Evolutionary conservation across 2,888 invertebrate species (phyloP).

Genomic region (Sinohyriopsis cumingii): DNA sequence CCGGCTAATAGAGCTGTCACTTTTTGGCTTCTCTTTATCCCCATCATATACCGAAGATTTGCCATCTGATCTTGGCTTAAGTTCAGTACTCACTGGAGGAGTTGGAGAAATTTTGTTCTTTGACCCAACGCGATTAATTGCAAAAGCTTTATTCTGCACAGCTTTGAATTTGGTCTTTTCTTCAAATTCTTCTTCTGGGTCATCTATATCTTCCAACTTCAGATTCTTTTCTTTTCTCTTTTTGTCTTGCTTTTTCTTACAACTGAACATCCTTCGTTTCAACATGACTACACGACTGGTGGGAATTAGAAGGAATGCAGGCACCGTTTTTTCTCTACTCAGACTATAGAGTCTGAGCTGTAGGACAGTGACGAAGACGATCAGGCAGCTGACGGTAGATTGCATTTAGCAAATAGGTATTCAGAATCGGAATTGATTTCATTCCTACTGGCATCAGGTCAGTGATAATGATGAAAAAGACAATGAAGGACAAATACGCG

Average conservation of each 20-base stretch:
- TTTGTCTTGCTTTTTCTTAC: neutral
- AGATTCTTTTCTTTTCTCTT: neutral
- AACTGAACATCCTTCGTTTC: slow-evolving; percentile 17
- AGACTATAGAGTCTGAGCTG: slow-evolving; percentile 27
- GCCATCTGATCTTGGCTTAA: too few species aligned
- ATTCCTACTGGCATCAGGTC: slow-evolving; percentile 44
- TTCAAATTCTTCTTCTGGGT: neutral
- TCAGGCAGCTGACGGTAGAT: slow-evolving; percentile 31
- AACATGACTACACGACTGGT: slow-evolving; percentile 11
- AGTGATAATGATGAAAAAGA: slow-evolving; percentile 36
- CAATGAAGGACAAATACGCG: slow-evolving; percentile 36
- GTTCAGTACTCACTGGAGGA: too few species aligned
- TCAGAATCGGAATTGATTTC: slow-evolving; percentile 33
- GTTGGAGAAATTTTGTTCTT: too few species aligned
- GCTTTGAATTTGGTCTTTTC: neutral
- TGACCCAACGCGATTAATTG: too few species aligned
- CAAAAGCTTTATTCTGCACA: neutral
- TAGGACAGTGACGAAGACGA: slow-evolving; percentile 26
- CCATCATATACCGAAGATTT: too few species aligned
- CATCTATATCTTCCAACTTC: neutral
- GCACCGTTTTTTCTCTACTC: slow-evolving; percentile 23
- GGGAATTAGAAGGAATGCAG: slow-evolving; percentile 14
- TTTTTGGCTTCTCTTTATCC: too few species aligned
- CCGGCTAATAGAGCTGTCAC: too few species aligned
- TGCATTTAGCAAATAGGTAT: slow-evolving; percentile 29